Evolutionary conservation across 2,113 vertebrate genomes (phyloP).

Genomic region (Cyrtonyx montezumae): DNA sequence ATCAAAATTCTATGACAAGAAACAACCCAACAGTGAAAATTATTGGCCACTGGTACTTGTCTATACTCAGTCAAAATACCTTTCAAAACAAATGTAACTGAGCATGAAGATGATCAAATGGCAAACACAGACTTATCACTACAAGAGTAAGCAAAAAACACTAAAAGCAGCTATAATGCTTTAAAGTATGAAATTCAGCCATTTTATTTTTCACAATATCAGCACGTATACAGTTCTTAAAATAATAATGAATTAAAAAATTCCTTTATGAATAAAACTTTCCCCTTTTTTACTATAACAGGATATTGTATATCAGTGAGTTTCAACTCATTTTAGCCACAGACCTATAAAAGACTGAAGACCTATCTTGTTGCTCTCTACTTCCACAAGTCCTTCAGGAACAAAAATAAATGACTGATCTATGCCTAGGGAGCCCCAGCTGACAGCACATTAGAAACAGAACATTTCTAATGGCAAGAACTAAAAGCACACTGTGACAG

Average conservation of each 20-base stretch:
- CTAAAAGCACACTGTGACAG: background rate
- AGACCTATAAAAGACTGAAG: background rate
- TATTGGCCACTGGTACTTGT: background rate
- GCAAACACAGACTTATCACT: background rate
- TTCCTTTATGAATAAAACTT: background rate
- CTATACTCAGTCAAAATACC: background rate
- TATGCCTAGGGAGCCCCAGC: background rate
- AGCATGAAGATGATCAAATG: background rate
- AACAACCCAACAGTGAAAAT: background rate
- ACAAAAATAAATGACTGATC: background rate
- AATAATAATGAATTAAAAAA: background rate
- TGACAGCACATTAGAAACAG: too few relatives aligned
- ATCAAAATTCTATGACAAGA: constrained; percentile 89
- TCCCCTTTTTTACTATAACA: background rate
- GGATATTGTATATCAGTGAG: background rate
- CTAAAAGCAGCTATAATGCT: background rate
- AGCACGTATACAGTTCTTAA: background rate
- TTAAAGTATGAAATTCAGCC: background rate
- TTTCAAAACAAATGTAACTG: background rate
- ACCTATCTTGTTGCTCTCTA: background rate
- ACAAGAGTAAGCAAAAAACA: background rate
- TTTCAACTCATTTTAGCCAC: background rate
- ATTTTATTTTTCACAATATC: background rate
- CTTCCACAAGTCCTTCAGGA: background rate
- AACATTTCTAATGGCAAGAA: background rate